These are phyloP conservation scores for Unio delphinus DNA, from an alignment of 2,888 invertebrate species.

Conservation along the genomic window DNA sequence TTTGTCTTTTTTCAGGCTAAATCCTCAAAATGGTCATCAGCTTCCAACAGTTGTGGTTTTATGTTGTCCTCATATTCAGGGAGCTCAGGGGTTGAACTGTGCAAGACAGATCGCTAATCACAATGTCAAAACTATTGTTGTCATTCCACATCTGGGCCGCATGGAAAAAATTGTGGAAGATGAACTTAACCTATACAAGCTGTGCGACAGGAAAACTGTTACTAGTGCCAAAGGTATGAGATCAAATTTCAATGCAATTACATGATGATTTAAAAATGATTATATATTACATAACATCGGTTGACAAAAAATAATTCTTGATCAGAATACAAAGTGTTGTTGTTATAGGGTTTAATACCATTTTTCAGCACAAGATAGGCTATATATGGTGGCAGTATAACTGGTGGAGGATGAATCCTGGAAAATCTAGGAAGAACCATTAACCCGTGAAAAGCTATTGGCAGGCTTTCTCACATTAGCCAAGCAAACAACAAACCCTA, in stretches of 20 bases:
- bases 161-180: constrained; percentile 73
- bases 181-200: constrained; percentile 79
- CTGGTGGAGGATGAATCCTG: too few species aligned
- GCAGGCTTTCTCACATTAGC: too few species aligned
- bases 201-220: constrained; percentile 74
- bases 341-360: too few species aligned
- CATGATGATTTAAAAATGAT: too few species aligned
- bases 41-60: constrained; percentile 86
- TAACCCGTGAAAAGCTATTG: too few species aligned
- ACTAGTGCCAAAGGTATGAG: constrained; percentile 58
- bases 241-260: neutral
- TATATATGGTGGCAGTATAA: too few species aligned
- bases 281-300: neutral
- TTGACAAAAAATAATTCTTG: too few species aligned
- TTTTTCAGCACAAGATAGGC: too few species aligned
- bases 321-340: too few species aligned
- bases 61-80: constrained; percentile 79
- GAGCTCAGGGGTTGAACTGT: constrained; percentile 81
- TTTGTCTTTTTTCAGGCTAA: constrained; percentile 74
- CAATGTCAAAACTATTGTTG: constrained; percentile 82
- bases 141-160: constrained; percentile 72
- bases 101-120: constrained; percentile 85
- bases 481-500: too few species aligned
- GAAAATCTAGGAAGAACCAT: too few species aligned
- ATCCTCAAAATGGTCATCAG: constrained; percentile 90